phyloP scores from a whole-genome alignment of 2,797 vertebrate species.

The Megalops cyprinoides region DNA sequence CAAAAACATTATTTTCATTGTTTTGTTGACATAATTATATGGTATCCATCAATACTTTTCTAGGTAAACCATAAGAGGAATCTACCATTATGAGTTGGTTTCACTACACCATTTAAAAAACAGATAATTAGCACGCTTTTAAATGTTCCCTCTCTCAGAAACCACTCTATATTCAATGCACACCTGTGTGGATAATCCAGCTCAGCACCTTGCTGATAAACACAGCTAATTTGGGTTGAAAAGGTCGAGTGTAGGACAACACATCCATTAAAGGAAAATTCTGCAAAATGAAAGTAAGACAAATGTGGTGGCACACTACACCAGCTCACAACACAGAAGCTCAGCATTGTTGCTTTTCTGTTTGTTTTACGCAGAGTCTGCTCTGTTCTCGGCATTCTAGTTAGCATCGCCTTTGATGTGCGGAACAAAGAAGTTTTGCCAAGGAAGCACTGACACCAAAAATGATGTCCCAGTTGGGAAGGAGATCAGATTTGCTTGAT shows the following conservation, averaged over 20 bases:
- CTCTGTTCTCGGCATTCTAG: not conserved
- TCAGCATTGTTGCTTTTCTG: too few relatives aligned
- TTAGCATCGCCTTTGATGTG: not conserved
- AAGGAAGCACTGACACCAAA: not conserved
- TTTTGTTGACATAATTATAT: not conserved
- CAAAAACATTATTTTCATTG: constrained; percentile 2
- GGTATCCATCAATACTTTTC: not conserved
- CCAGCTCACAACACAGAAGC: not conserved
- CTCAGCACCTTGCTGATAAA: not conserved
- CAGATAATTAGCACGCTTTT: not conserved
- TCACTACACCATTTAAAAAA: constrained; percentile 1
- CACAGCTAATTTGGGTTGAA: not conserved
- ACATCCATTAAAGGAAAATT: not conserved
- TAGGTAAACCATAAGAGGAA: not conserved
- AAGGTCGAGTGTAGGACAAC: not conserved
- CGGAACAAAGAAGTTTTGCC: not conserved
- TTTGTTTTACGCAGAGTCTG: not conserved
- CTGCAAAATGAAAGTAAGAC: not conserved
- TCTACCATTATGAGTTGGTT: not conserved
- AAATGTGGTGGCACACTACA: not conserved
- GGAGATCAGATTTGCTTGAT: not conserved
- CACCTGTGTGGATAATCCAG: not conserved
- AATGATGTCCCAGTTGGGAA: not conserved
- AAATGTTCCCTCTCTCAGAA: not conserved
- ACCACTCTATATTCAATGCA: not conserved